phyloP scores from a whole-genome alignment of 2,113 vertebrate genomes.

The Leptodactylus fuscus region DNA sequence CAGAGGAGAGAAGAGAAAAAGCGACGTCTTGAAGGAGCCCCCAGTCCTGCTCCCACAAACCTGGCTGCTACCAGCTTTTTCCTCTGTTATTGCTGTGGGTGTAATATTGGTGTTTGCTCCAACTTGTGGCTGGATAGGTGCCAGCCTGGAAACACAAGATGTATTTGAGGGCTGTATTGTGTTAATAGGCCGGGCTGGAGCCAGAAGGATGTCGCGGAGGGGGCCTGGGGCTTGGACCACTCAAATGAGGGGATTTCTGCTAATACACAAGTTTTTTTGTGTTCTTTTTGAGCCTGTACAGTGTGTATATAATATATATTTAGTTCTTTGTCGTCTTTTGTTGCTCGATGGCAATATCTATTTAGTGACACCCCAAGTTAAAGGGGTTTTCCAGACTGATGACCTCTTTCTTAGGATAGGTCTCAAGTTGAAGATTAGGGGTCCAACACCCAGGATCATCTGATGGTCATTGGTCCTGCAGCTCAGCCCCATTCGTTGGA shows the following conservation, averaged over 20 bases:
- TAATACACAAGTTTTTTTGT: neutral
- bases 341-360: too few relatives aligned
- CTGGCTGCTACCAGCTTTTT: conserved; percentile 39
- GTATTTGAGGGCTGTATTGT: conserved; percentile 33
- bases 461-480: too few relatives aligned
- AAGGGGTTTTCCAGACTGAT: too few relatives aligned
- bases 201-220: neutral
- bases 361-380: too few relatives aligned
- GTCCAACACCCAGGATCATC: too few relatives aligned
- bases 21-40: neutral
- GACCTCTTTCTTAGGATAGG: too few relatives aligned
- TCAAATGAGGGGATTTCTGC: neutral
- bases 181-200: conserved; percentile 3
- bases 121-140: conserved; percentile 39
- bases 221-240: neutral
- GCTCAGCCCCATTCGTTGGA: too few relatives aligned
- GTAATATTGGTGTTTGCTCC: conserved; percentile 49
- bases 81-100: conserved; percentile 42
- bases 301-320: too few relatives aligned
- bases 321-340: too few relatives aligned
- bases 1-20: neutral
- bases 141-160: conserved; percentile 32
- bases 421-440: too few relatives aligned
- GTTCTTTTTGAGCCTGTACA: too few relatives aligned
- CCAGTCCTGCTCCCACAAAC: conserved; percentile 21